phyloP scores from a whole-genome alignment of 2,113 vertebrate species.

The Sapajus apella region DNA sequence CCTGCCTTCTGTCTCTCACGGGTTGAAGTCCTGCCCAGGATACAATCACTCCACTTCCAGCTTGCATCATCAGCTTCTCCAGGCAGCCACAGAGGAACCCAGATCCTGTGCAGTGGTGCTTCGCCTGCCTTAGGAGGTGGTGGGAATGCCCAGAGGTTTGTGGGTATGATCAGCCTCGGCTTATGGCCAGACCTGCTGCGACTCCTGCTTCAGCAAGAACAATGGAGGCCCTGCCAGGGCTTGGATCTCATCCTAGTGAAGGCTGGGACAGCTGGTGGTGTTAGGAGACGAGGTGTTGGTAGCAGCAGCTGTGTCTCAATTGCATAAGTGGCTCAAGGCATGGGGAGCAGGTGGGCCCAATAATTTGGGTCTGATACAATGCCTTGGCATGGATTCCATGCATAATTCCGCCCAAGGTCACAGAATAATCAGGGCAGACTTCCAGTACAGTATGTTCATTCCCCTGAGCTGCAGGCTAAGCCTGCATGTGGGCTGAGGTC shows the following conservation, averaged over 20 bases:
- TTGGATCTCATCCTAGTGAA: not conserved
- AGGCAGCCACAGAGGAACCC: not conserved
- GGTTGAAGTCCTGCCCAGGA: not conserved
- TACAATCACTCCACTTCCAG: not conserved
- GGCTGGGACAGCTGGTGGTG: not conserved
- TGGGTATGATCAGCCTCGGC: not conserved
- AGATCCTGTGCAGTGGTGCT: not conserved
- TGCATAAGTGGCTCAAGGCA: not conserved
- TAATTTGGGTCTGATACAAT: not conserved
- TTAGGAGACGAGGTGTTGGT: not conserved
- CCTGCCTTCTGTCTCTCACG: not conserved
- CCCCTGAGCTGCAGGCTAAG: not conserved
- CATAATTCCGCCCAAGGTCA: not conserved
- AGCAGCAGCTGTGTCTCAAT: not conserved
- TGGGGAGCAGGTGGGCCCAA: not conserved
- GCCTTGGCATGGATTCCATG: not conserved
- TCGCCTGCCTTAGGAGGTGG: not conserved
- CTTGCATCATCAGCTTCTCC: not conserved
- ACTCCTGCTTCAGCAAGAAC: not conserved
- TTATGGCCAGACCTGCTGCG: not conserved
- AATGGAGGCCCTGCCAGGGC: not conserved
- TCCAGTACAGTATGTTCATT: not conserved
- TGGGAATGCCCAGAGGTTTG: not conserved
- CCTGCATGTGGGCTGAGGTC: not conserved
- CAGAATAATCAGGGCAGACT: not conserved